A percentile compares a stretch with the other conserved stretches of the same genome.
Evolutionary conservation across 1,140 invertebrate genomes (phyloP).

Genomic region (Halictus rubicundus): DNA sequence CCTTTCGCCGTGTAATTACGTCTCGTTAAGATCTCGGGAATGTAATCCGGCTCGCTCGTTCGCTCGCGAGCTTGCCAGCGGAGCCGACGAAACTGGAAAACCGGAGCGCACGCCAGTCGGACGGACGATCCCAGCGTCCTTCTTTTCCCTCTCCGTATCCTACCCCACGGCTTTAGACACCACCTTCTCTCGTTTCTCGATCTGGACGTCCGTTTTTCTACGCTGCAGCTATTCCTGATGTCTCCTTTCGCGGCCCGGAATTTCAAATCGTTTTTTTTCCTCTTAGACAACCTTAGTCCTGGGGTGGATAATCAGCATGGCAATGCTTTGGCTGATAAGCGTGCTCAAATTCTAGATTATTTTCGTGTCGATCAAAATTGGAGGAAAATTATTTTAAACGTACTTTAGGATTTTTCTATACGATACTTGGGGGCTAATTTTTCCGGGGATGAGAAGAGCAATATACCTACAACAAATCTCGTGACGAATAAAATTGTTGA

Average conservation of each 20-base stretch:
- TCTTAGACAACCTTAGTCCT: not conserved
- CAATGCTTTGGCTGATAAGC: not conserved
- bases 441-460: too few relatives aligned
- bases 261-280: not conserved
- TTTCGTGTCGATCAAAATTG: too few relatives aligned
- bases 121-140: constrained; percentile 20
- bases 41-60: constrained; percentile 55
- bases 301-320: not conserved
- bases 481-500: too few relatives aligned
- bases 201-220: not conserved
- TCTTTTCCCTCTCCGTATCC: constrained; percentile 40
- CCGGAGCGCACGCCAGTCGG: constrained; percentile 55
- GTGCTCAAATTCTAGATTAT: too few relatives aligned
- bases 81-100: constrained; percentile 67
- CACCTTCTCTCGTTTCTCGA: not conserved
- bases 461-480: too few relatives aligned
- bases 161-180: not conserved
- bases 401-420: too few relatives aligned
- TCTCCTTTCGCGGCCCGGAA: not conserved
- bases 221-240: too few relatives aligned
- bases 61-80: not conserved
- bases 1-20: constrained; percentile 74
- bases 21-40: constrained; percentile 73
- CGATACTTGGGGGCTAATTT: too few relatives aligned
- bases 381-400: too few relatives aligned